Evolutionary conservation across 1,140 invertebrate species (phyloP), one percentile per base, ranked within the genome.

Genomic region (Drosophila pseudoobscura): DNA sequence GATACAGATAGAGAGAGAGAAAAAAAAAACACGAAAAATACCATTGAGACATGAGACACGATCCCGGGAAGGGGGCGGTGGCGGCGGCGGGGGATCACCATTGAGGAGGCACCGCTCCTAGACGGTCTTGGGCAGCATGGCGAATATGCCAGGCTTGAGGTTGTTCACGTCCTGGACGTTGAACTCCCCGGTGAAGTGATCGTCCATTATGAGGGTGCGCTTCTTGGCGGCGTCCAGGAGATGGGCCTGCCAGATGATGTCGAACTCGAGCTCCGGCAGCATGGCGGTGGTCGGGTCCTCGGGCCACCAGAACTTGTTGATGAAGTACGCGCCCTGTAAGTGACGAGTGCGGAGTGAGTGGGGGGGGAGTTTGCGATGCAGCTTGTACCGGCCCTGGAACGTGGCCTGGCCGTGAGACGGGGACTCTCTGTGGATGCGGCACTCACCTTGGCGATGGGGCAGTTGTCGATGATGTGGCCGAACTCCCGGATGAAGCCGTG

Each of bases 251-350:
- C 87, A 85, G 20, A 60, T 53, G 15, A 91, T 69, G 1, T 91
- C 85, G 45, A 91, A 91, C 41, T 91, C 83, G 17, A 90, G 26
- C 29, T 91, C 90, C 0, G 90, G 90, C 43, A 90, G 62, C 1
- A 78, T 90, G n/a, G 87, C 73, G 3, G 78, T 75, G 6, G 89
- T 74, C 44, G 87, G 60, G 61, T 91, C 90, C 56, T 91, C 90
- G 0, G 90, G 89, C 78, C 80, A 82, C 90, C 90, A 91, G 71
- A 91, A 89, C 41, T 88, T 90, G 62, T 91, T 89, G 43, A 90
- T 69, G 41, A 56, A 85, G 69, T 91, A 91, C n/a, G 84, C 52
- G 44, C 90, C 90, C 90, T 91, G 89, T 41, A 91, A 91, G 59
- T 61, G 51, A 52, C 70, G 71, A 49, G 17, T 45, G 39, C 73